Evolutionary conservation across 2,797 vertebrate species (phyloP), one percentile per base, ranked within the genome.

Genomic region (Bovichtus diacanthus): DNA sequence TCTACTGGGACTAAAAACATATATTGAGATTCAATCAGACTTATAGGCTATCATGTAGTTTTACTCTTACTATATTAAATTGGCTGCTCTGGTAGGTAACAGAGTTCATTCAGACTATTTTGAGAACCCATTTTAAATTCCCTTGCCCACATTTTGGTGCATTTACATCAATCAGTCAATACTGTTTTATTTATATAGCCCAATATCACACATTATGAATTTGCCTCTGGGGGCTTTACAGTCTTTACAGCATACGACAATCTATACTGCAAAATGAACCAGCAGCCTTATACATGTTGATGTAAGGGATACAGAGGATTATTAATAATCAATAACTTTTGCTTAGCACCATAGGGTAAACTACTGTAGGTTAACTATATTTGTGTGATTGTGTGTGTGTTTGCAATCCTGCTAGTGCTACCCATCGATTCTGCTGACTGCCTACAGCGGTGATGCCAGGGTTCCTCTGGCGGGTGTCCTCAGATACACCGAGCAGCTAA

Each of bases 401-500:
- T 1, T 72, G 36, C 38, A 39, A 38, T 9, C 76, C 15, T 81
- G 70, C 44, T 68, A 99, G 98, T 63, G 71, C 73, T 99, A 98
- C 69, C 98, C 98, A 62, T 96, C 98, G 1, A 80, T 98, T 93
- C 94, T 97, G 76, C 96, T 99, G 93, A 98, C 96, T 1, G 97
- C 96, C 0, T 97, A 97, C 86, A 94, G 95, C 41, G 92, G 89
- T 0, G 98, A 99, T 74, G 89, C 94, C 59, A 95, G 97, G 71
- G 74, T 97, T 59, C 96, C 96, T 61, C 78, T 98, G 67, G 75
- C 84, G 29, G 97, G 97, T 44, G 90, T 99, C 46, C 18, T 96
- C 23, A 95, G 60, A 64, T 99, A 99, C 19, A 81, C 93, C 1
- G 86, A 94, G 74, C 94, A 90, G 70, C 91, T 99, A n/a, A 94